These are phyloP conservation scores for Pterois miles DNA, from an alignment of 2,797 vertebrate genomes.

Conservation along the genomic window DNA sequence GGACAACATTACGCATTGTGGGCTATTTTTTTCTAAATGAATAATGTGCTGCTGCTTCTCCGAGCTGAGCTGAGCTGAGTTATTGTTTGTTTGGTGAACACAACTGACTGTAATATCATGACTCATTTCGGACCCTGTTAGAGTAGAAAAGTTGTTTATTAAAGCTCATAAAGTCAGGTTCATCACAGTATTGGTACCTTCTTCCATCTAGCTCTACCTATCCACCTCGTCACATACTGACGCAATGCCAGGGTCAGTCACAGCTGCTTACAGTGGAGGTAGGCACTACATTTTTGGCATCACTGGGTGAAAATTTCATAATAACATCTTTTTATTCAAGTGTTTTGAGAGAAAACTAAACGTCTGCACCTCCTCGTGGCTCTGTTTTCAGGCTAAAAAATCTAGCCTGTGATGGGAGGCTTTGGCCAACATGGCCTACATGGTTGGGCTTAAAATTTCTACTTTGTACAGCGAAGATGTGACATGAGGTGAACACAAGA, in stretches of 20 bases:
- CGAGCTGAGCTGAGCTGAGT: conserved; percentile 17
- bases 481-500: no score
- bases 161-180: neutral
- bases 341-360: fast-evolving
- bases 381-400: no score
- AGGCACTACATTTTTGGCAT: no score
- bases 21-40: conserved; percentile 27
- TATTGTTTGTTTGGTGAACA: neutral
- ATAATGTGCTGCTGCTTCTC: conserved; percentile 37
- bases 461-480: no score
- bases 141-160: neutral
- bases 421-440: no score
- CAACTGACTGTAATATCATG: neutral
- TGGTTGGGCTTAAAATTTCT: no score
- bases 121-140: neutral
- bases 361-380: no score
- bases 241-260: no score
- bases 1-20: conserved; percentile 46
- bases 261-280: no score
- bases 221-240: neutral
- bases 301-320: no score
- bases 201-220: neutral
- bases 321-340: no score
- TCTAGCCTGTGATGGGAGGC: no score
- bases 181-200: neutral